Percentiles rank a stretch among this genome's conserved stretches.
phyloP scores from a whole-genome alignment of 2,888 invertebrate species.

The Blastobasis adustella region DNA sequence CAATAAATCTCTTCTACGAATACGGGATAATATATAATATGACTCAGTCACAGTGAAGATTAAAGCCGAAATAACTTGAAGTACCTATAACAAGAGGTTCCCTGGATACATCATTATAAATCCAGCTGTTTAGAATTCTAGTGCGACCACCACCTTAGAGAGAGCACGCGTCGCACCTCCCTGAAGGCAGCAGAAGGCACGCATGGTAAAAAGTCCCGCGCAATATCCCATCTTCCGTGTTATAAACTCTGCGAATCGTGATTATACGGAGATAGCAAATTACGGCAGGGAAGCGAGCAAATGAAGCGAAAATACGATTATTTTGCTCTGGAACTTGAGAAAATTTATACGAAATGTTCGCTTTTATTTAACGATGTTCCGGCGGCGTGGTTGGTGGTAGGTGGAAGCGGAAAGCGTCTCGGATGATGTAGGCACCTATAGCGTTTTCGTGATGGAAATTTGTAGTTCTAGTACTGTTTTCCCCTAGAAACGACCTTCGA shows the following conservation, averaged over 20 bases:
- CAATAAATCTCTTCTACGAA: too few relatives aligned
- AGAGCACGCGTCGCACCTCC: too few relatives aligned
- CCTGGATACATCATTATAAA: too few relatives aligned
- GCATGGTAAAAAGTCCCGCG: too few relatives aligned
- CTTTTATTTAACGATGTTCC: constrained; percentile 40
- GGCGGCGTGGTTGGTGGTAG: constrained; percentile 11
- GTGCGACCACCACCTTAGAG: too few relatives aligned
- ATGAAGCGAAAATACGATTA: constrained; percentile 63
- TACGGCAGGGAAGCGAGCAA: constrained; percentile 50
- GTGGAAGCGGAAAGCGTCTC: constrained; percentile 13
- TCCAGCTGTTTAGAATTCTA: too few relatives aligned
- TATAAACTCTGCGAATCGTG: too few relatives aligned
- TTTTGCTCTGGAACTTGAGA: constrained; percentile 45
- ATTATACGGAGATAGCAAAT: constrained; percentile 51
- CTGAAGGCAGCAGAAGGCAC: neutral
- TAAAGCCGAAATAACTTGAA: too few relatives aligned
- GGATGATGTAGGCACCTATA: neutral
- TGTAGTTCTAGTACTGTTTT: neutral
- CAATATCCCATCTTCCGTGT: too few relatives aligned
- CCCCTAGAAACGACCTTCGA: neutral
- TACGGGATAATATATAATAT: too few relatives aligned
- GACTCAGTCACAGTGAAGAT: too few relatives aligned
- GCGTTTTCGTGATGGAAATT: neutral
- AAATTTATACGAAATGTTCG: constrained; percentile 50
- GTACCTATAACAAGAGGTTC: too few relatives aligned